Evolutionary conservation across 2,888 invertebrate species (phyloP).

Genomic region (Geophilus truncorum): DNA sequence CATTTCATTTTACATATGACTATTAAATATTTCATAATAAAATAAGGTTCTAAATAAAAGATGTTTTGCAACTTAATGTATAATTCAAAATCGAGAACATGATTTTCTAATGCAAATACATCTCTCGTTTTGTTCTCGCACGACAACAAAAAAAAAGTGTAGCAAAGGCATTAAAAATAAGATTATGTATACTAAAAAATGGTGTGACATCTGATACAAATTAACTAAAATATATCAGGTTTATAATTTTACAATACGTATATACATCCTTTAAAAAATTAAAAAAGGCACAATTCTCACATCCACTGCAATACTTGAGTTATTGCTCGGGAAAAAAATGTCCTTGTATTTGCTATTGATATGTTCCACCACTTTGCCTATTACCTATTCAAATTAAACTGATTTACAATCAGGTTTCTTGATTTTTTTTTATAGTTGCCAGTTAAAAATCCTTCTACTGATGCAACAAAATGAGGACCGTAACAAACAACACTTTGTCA

Average conservation of each 20-base stretch:
- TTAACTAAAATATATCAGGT: slow-evolving; percentile 18
- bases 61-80: neutral
- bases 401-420: neutral
- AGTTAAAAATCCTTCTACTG: neutral
- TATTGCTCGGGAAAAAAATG: neutral
- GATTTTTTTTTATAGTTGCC: neutral
- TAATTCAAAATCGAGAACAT: slow-evolving; percentile 2
- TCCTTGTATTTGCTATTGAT: neutral
- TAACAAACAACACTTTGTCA: slow-evolving; percentile 14
- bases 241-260: slow-evolving; percentile 19
- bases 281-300: slow-evolving; percentile 11
- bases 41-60: slow-evolving; percentile 3
- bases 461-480: neutral
- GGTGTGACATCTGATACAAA: slow-evolving; percentile 27
- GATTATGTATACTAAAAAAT: slow-evolving; percentile 10
- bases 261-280: slow-evolving; percentile 8
- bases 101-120: neutral
- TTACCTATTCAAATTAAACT: slow-evolving; percentile 8
- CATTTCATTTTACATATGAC: neutral
- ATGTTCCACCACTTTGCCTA: slow-evolving; percentile 23
- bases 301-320: slow-evolving; percentile 16
- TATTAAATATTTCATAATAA: slow-evolving; percentile 3
- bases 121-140: neutral
- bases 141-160: neutral
- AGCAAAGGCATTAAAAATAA: neutral